Base-by-base conservation (phyloP, 2,113 vertebrate species). In the Rhea pennata region DNA sequence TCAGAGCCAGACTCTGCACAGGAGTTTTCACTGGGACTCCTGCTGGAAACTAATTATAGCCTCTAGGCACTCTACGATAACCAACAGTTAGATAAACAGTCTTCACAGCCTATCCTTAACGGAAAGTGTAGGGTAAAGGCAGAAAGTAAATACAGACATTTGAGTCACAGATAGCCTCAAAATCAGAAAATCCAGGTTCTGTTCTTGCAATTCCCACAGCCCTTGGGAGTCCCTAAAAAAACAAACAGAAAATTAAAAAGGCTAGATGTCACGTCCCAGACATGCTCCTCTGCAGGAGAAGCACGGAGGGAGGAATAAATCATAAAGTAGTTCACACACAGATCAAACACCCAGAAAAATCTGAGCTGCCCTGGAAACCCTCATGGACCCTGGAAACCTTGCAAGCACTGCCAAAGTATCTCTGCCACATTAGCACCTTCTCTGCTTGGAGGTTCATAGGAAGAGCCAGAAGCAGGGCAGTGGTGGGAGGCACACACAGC, bases 361-460 rank as follows among this genome's bases (percentile, higher is more conserved):
- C 36, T 42, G 27, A 54, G 70, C n/a, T 14, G 13, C 27, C n/a
- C 90, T 80, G 92, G 29, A 83, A 92, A 31, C 19, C 4, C 71
- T 46, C 36, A 36, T 36, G 36, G 36, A 36, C 27, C n/a, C 90
- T 80, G 92, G 29, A 83, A 92, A 31, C 19, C 4, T 67, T 46
- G 51, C 0, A 2, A 61, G 31, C 19, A 5, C 21, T 46, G 29
- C 56, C 74, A 61, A 40, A 42, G 0, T 0, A 8, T 8, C 16
- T 46, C 50, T 10, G 29, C 71, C 89, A 46, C 26, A 70, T 33
- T 42, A 79, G 48, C 62, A 31, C 2, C 0, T 16, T 56, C 17
- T 78, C 44, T 21, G 40, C 56, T 62, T 51, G 44, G 62, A 36
- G 53, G 20, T 40, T 24, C 12, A 14, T 9, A 33, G 40, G 15